Evolutionary conservation across 2,113 vertebrate genomes (phyloP).

Genomic region (Sebastes fasciatus): DNA sequence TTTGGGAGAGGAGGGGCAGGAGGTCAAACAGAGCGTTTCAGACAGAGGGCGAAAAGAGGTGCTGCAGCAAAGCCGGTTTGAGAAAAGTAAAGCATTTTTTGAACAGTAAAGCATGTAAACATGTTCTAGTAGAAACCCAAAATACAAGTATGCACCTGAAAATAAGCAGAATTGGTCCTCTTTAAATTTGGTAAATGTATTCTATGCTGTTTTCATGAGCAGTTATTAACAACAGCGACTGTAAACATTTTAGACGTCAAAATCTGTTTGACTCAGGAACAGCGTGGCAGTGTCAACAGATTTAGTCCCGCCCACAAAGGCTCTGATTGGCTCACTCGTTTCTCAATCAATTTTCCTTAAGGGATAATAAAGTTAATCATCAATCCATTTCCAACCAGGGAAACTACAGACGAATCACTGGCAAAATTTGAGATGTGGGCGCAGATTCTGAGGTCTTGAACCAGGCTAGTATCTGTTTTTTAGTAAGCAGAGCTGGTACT

Average conservation of each 20-base stretch:
- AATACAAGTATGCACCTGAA: too few species aligned
- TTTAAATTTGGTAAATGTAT: too few species aligned
- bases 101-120: too few species aligned
- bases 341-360: neutral
- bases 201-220: neutral
- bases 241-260: neutral
- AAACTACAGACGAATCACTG: neutral
- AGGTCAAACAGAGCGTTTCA: too few species aligned
- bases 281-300: neutral
- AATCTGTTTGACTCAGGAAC: neutral
- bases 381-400: constrained; percentile 1
- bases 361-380: constrained; percentile 1
- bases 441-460: neutral
- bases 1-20: too few species aligned
- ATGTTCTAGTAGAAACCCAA: too few species aligned
- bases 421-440: neutral
- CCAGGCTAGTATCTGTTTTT: neutral
- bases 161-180: too few species aligned
- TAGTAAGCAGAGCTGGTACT: neutral
- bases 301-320: neutral
- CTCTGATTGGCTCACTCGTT: neutral
- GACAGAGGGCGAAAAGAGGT: too few species aligned
- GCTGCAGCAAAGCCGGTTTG: too few species aligned
- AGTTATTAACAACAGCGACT: neutral
- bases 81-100: too few species aligned